Evolutionary conservation across 2,888 invertebrate species (phyloP), one percentile per base, ranked within the genome.

Genomic region (Pollenia angustigena): DNA sequence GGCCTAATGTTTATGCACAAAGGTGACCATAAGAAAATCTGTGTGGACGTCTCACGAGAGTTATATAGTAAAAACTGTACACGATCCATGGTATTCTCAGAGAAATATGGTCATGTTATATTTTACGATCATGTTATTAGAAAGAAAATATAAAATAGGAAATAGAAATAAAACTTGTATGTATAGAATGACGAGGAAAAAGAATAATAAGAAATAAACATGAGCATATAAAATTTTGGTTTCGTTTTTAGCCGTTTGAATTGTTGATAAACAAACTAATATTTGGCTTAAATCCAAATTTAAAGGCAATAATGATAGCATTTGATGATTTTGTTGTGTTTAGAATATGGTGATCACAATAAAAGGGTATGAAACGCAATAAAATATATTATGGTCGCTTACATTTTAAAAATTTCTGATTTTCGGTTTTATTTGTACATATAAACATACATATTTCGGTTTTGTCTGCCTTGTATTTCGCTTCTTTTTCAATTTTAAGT

Each of bases 1-100:
- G 97, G 97, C 0, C 91, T 98, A 42, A 93, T 96, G 50, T 97
- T 98, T 90, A 96, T 97, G 94, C 97, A 97, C 91, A 95, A 96
- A 75, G 95, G 96, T 88, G 97, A 98, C 91, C 95, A 96, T 89
- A 97, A 97, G 93, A 94, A 96, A 56, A 94, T 98, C 68, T 95
- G 95, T 89, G 96, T 97, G 0, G 96, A 97, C 91, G 96, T 97
- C 0, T 91, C 92, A 1, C 56, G 75, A 0, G 93, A 93, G 46
- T 92, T 94, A 0, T 96, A 96, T 0, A 96, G 96, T 0, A 94
- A 95, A 88, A 96, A 96, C 91, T 96, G 96, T 0, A 95, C 94
- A 2, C 94, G 97, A 86, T 93, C 94, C 71, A 94, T 95, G 72
- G 93, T 97, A 16, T 94, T 94, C 87, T 95, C 96, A 0, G 94